Evolutionary conservation across 2,113 vertebrate species (phyloP).

Genomic region (Podarcis cretensis): DNA sequence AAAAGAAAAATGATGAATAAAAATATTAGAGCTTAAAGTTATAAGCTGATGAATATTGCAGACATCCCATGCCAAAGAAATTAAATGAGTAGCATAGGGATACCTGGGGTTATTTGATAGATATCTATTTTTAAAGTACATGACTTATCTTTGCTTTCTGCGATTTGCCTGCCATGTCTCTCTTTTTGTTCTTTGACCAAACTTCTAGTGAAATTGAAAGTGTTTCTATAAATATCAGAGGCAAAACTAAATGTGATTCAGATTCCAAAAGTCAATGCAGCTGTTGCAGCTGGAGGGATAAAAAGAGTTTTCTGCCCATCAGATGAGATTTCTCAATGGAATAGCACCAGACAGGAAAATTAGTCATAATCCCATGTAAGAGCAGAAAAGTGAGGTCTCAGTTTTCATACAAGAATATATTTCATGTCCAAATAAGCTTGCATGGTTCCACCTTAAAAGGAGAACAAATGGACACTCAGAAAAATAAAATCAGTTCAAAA

Average conservation of each 20-base stretch:
- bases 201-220: neutral
- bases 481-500: neutral
- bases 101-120: neutral
- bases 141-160: neutral
- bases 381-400: neutral
- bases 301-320: neutral
- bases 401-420: conserved; percentile 1
- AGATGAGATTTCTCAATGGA: neutral
- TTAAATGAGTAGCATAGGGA: neutral
- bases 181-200: neutral
- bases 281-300: neutral
- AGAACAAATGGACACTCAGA: neutral
- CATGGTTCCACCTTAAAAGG: neutral
- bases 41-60: neutral
- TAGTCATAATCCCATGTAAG: neutral
- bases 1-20: neutral
- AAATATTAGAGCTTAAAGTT: neutral
- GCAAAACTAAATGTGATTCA: neutral
- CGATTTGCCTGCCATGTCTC: neutral
- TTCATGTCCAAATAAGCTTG: neutral
- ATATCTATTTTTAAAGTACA: neutral
- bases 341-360: neutral
- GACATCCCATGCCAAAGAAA: neutral
- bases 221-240: conserved; percentile 2
- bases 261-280: neutral